These are phyloP conservation scores for Dicrurus megarhynchus DNA, from an alignment of 2,113 vertebrate genomes.

Conservation along the genomic window DNA sequence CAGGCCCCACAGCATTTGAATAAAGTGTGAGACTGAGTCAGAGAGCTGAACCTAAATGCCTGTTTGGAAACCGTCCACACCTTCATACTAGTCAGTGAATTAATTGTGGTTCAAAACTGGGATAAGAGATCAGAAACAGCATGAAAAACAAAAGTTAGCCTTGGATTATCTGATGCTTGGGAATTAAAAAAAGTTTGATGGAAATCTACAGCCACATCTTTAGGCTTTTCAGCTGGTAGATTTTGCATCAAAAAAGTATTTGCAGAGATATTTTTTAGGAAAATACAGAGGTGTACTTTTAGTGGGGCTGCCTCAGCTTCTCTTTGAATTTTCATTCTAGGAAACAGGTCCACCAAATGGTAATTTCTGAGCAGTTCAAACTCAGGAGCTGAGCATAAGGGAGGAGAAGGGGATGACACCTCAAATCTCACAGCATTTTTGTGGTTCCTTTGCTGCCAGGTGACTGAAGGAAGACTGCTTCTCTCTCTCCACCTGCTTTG, in stretches of 20 bases:
- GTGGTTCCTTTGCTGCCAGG: neutral
- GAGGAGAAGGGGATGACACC: neutral
- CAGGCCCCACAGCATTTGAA: neutral
- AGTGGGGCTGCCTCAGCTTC: neutral
- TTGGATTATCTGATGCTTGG: neutral
- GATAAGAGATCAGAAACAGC: neutral
- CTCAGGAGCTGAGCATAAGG: neutral
- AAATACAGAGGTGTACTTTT: neutral
- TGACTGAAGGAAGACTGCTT: neutral
- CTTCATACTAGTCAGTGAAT: neutral
- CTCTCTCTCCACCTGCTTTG: neutral
- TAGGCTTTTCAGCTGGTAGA: neutral
- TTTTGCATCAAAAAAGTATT: neutral
- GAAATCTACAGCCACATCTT: neutral
- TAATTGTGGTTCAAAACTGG: neutral
- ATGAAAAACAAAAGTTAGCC: neutral
- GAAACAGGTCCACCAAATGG: neutral
- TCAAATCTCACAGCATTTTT: neutral
- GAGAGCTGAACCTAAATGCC: neutral
- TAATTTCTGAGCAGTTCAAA: neutral
- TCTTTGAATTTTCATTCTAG: neutral
- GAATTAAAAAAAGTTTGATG: neutral
- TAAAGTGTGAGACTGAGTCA: neutral
- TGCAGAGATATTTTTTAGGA: neutral
- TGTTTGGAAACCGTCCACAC: neutral